Evolutionary conservation across 2,888 invertebrate species (phyloP).

Genomic region (Cephonodes hylas): DNA sequence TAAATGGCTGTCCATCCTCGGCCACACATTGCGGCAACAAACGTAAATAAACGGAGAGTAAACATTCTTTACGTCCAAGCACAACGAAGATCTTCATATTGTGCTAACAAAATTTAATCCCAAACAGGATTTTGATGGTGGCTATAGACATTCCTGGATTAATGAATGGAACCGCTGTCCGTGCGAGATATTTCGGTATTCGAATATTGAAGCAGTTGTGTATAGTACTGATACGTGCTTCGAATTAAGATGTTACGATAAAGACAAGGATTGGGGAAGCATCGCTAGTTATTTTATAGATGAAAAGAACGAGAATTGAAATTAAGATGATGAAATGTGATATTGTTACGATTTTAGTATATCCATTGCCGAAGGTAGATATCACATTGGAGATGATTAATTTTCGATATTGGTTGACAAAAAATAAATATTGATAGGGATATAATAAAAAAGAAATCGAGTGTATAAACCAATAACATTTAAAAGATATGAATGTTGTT

Average conservation of each 20-base stretch:
- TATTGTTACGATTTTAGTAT: too few species aligned
- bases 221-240: not conserved
- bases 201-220: not conserved
- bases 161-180: not conserved
- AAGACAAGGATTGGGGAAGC: not conserved
- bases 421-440: too few species aligned
- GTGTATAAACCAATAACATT: too few species aligned
- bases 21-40: not conserved
- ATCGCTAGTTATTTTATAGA: not conserved
- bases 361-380: too few species aligned
- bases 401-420: too few species aligned
- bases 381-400: too few species aligned
- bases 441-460: too few species aligned
- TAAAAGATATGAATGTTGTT: too few species aligned
- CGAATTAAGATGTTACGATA: not conserved
- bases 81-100: conserved; percentile 1
- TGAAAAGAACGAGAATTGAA: too few species aligned
- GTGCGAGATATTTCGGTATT: not conserved
- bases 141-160: not conserved
- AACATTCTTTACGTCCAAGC: not conserved
- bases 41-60: not conserved
- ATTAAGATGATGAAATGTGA: too few species aligned
- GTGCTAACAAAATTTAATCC: not conserved
- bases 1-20: not conserved
- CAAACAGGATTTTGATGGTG: not conserved